Evolutionary conservation across 2,113 vertebrate species (phyloP), one percentile per base, ranked within the genome.

Genomic region (Entosphenus tridentatus): DNA sequence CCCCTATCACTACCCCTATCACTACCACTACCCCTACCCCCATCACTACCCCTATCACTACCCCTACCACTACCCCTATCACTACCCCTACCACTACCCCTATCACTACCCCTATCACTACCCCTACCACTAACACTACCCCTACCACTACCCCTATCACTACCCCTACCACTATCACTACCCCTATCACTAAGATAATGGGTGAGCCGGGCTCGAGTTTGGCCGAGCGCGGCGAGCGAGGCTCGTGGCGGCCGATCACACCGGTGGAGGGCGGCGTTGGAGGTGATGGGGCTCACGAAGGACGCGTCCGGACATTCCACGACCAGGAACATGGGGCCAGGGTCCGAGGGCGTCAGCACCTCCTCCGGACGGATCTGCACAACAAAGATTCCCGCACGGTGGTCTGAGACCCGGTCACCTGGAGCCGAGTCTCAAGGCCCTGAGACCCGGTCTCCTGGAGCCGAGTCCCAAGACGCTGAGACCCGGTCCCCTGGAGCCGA

Each of bases 291-390:
- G 8, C 80, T 73, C 17, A 92, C 72, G 62, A 95, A 96, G 17
- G 86, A 85, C 70, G 86, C 73, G 0, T 87, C 85, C 0, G 93
- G 91, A 79, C 93, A 98, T 70, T 96, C 87, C 1, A 91, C 73
- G 6, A 98, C 78, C 0, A 96, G 62, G 56, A 98, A 96, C n/a
- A 78, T 80, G 0, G 80, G 78, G 1, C 90, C 87, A 0, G 87
- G 87, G 12, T 88, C 82, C 2, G 81, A 21, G 2, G 90, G 86
- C 0, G 86, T 87, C 9, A 90, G 95, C 1, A 98, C 81, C 72
- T 96, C 87, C 72, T 87, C 86, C 1, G 91, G 83, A 0, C 73
- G 73, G 71, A 98, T 87, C 93, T 98, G 79, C 14, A 75, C 73
- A 57, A 69, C 55, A 8, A 67, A 16, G 10, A 17, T 18, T 14